Evolutionary conservation across 2,797 vertebrate genomes (phyloP).

Genomic region (Champsocephalus gunnari): DNA sequence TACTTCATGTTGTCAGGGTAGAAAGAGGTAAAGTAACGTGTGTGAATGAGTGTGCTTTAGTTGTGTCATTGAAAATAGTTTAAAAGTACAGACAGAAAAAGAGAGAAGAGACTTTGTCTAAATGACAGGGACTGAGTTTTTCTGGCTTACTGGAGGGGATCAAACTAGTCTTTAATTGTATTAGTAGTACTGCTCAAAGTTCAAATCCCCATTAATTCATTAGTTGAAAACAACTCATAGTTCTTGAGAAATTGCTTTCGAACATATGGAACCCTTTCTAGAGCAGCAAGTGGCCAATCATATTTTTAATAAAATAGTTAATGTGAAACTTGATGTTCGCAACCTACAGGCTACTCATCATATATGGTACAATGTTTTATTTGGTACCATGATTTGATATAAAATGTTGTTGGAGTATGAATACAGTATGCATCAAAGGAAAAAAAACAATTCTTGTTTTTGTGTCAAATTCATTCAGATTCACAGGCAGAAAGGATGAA

Average conservation of each 20-base stretch:
- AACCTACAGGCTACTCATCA: no score
- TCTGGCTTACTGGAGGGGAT: neutral
- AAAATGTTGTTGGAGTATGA: neutral
- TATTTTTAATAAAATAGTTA: neutral
- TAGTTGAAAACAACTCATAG: neutral
- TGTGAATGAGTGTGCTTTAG: slow-evolving; percentile 33
- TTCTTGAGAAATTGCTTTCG: neutral
- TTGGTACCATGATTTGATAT: neutral
- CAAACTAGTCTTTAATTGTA: neutral
- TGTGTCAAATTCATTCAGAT: neutral
- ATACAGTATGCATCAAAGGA: no score
- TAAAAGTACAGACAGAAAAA: slow-evolving; percentile 9
- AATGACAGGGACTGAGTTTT: neutral
- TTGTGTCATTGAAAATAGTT: slow-evolving; percentile 19
- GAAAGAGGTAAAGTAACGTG: slow-evolving; percentile 12
- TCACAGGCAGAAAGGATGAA: neutral
- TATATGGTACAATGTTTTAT: no score
- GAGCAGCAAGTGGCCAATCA: neutral
- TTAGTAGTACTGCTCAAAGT: neutral
- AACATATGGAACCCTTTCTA: no score
- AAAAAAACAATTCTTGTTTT: no score
- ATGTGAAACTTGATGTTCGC: no score
- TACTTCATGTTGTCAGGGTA: slow-evolving; percentile 13
- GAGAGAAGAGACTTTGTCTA: neutral
- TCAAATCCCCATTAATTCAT: neutral